phyloP scores from a whole-genome alignment of 2,113 vertebrate species.

The Etheostoma cragini region DNA sequence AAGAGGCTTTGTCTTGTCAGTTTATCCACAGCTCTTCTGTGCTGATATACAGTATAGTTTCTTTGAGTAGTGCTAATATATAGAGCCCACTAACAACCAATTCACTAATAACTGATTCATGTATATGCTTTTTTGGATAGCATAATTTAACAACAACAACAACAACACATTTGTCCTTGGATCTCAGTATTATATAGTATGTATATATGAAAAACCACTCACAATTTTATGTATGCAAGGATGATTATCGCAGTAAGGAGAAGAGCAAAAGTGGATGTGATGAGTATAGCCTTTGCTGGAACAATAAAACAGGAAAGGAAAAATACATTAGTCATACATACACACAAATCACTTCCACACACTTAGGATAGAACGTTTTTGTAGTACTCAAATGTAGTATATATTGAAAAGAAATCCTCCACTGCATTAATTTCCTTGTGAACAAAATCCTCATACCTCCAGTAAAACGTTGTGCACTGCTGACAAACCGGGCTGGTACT shows the following conservation, averaged over 20 bases:
- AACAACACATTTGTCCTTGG: background rate
- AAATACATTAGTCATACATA: constrained; percentile 3
- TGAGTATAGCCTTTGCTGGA: constrained; percentile 83
- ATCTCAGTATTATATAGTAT: background rate
- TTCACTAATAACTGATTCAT: background rate
- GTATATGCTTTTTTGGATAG: background rate
- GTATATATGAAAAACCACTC: constrained; percentile 47
- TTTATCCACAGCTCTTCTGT: background rate
- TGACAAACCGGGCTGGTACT: constrained; percentile 28
- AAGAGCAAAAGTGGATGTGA: constrained; percentile 84
- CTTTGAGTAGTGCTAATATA: background rate
- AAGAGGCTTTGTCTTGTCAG: background rate
- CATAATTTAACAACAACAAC: background rate
- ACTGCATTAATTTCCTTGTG: background rate
- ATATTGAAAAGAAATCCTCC: background rate
- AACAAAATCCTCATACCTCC: constrained; percentile 59
- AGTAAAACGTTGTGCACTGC: constrained; percentile 32
- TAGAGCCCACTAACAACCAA: background rate
- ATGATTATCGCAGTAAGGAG: constrained; percentile 80
- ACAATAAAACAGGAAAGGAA: constrained; percentile 7
- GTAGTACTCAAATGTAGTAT: too few relatives aligned
- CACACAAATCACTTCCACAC: background rate
- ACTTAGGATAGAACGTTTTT: background rate
- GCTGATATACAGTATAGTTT: background rate
- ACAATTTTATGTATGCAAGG: constrained; percentile 88